Evolutionary conservation across 2,113 vertebrate species (phyloP), one percentile per base, ranked within the genome.

Genomic region (Brevimyrus niger): DNA sequence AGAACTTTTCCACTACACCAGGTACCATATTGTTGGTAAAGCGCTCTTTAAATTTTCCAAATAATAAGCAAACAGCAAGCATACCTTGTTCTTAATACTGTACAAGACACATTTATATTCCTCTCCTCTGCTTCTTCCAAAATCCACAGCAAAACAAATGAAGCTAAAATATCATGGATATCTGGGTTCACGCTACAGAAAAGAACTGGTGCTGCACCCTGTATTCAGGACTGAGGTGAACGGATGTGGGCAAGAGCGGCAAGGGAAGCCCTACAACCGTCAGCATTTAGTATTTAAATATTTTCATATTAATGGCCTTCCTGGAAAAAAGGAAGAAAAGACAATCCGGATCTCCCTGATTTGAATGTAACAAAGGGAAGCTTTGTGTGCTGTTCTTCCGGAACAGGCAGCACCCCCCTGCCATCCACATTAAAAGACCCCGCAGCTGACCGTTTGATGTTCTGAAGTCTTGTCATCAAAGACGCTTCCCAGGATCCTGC

Each of bases 391-490:
- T 3, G 8, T n/a, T 47, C 46, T 85, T 85, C 82, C 44, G 42
- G 82, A n/a, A 27, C 46, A 85, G n/a, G 21, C 5, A 48, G 2
- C 42, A 13, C 10, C 44, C 61, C 42, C 44, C n/a, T 11, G 61
- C 82, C 82, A n/a, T 48, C 42, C 21, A 85, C 42, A 85, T 85
- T 48, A 48, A 85, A 48, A 85, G 82, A 13, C 7, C 23, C 4
- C n/a, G 10, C 82, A 48, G 82, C 44, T 85, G 82, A 85, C 82
- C 42, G 42, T 85, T 85, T 85, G 42, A 85, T 85, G 44, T 48
- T 85, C 82, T 85, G 82, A 84, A 84, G 82, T 47, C 82, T 84
- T 84, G 82, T 27, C 82, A 85, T 85, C 82, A 85, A 85, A 85
- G 82, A 85, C 19, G 6, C 47, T 48, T 27, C 19, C 46, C 82